Evolutionary conservation across 2,888 invertebrate genomes (phyloP).

Genomic region (Geophilus truncorum): DNA sequence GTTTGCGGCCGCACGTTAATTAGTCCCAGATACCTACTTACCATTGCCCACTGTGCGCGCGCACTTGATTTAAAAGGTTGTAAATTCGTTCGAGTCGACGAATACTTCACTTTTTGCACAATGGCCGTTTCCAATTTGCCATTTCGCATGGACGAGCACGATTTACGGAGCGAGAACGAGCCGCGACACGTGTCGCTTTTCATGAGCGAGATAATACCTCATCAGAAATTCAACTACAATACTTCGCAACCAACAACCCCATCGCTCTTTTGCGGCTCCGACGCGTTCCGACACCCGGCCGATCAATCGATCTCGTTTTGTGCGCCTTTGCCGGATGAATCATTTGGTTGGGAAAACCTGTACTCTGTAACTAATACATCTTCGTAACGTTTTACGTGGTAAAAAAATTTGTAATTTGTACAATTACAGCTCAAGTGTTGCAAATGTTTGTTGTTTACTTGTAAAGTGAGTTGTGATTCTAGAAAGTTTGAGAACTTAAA

Average conservation of each 20-base stretch:
- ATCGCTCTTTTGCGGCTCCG: neutral
- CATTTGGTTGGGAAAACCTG: no score
- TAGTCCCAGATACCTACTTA: neutral
- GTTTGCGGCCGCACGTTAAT: neutral
- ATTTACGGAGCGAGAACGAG: neutral
- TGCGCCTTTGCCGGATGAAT: neutral
- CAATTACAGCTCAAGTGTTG: no score
- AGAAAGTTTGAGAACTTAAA: no score
- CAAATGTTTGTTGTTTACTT: no score
- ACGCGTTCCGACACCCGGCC: neutral
- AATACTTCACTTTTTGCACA: neutral
- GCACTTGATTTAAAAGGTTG: neutral
- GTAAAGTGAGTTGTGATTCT: no score
- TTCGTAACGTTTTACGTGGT: no score
- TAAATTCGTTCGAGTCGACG: neutral
- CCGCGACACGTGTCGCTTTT: neutral
- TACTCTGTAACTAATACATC: no score
- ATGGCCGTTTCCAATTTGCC: neutral
- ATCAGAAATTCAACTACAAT: neutral
- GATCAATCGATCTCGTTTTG: neutral
- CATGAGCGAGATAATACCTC: neutral
- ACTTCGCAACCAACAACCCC: neutral
- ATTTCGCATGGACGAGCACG: neutral
- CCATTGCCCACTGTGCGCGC: neutral
- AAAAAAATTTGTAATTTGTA: no score